Evolutionary conservation across 2,113 vertebrate genomes (phyloP).

Genomic region (Centrocercus urophasianus): DNA sequence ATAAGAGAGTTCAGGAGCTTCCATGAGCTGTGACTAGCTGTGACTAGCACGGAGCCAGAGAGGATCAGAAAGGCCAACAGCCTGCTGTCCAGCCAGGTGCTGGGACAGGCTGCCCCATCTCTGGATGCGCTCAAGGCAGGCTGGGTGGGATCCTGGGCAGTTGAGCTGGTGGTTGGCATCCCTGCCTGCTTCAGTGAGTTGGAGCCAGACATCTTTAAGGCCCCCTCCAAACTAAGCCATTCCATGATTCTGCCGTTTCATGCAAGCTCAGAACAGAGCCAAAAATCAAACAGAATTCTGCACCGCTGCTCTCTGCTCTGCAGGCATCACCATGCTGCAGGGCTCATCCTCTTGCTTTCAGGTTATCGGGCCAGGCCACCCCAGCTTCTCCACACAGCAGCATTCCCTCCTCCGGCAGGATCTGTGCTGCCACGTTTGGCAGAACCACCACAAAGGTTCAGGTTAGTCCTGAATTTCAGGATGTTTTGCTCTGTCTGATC

Average conservation of each 20-base stretch:
- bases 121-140: no score
- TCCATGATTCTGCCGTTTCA: not conserved
- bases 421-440: not conserved
- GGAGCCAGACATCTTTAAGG: no score
- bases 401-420: not conserved
- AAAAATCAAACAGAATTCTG: not conserved
- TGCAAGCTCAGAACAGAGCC: not conserved
- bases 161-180: no score
- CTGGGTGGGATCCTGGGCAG: no score
- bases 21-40: rapidly evolving
- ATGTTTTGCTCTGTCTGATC: constrained; percentile 3
- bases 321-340: not conserved
- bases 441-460: constrained; percentile 31
- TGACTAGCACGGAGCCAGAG: not conserved
- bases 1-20: rapidly evolving
- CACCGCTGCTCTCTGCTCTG: not conserved
- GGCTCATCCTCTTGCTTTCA: not conserved
- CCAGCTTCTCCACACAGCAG: not conserved
- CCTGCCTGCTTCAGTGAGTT: no score
- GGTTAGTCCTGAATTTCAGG: constrained; percentile 63
- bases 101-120: no score
- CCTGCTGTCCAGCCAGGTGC: no score
- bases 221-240: no score
- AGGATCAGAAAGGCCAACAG: not conserved
- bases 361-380: not conserved